A percentile compares a stretch with the other conserved stretches of the same genome.
Evolutionary conservation across 2,797 vertebrate species (phyloP).

Genomic region (Vultur gryphus): DNA sequence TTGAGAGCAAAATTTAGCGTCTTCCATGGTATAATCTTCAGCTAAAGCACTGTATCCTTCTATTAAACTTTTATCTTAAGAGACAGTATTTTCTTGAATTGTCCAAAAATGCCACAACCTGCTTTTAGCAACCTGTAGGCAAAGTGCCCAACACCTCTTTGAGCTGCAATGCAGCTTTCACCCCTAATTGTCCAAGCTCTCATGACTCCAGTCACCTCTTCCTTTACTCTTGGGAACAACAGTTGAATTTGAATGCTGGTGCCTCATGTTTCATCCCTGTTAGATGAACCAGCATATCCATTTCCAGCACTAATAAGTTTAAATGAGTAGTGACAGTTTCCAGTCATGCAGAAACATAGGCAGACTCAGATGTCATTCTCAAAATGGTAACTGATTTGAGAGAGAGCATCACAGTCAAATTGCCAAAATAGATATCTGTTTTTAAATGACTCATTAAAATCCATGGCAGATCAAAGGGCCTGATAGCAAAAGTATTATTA

Average conservation of each 20-base stretch:
- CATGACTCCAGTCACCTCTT: neutral
- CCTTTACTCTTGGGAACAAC: neutral
- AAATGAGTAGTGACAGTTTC: slow-evolving; percentile 45
- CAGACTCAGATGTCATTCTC: slow-evolving; percentile 51
- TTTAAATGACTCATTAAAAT: neutral
- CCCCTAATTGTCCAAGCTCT: neutral
- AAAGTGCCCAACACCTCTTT: neutral
- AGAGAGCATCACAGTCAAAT: neutral
- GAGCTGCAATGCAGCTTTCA: neutral
- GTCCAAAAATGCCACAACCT: neutral
- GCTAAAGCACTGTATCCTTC: neutral
- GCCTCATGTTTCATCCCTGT: neutral
- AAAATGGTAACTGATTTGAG: slow-evolving; percentile 20
- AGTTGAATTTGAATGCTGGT: neutral
- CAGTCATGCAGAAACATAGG: slow-evolving; percentile 50
- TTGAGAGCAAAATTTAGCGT: neutral
- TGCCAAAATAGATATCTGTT: neutral
- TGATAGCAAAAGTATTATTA: neutral
- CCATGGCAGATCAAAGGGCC: neutral
- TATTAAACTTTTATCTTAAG: neutral
- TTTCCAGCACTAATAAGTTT: slow-evolving; percentile 38
- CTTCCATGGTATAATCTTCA: neutral
- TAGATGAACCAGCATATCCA: slow-evolving; percentile 32
- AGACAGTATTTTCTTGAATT: neutral
- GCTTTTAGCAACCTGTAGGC: neutral